Evolutionary conservation across 2,113 vertebrate species (phyloP), one percentile per base, ranked within the genome.

Genomic region (Halichoerus grypus): DNA sequence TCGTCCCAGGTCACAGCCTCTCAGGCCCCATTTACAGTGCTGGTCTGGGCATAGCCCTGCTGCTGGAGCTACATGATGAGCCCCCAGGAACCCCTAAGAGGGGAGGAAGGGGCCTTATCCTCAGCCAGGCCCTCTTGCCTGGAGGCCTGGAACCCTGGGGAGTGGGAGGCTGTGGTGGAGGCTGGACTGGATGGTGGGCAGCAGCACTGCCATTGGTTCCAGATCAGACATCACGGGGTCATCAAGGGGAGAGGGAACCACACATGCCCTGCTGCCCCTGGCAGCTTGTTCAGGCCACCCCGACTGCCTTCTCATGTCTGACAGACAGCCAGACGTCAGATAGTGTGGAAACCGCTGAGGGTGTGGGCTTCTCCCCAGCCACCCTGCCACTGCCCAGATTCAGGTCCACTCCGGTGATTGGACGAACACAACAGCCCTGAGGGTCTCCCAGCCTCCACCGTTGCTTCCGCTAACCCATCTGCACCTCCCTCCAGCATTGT

Each of bases 1-100:
- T 55, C 26, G 16, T 14, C 28, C 74, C 7, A 61, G 49, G 21
- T 57, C 10, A 24, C 61, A n/a, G 86, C 13, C 28, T 24, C 39
- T 69, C 59, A 63, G 71, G 28, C 14, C 24, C 80, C 12, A 94
- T 99, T 24, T 98, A 99, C 98, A 99, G 97, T 98, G 99, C 95
- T 99, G 98, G 89, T 97, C 98, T 72, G 98, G 98, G 95, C 61
- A 65, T 28, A 65, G 63, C 63, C 31, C 31, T 33, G 63, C 63
- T 98, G 81, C 33, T 80, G 51, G 33, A 46, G 46, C 22, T 57
- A 24, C 8, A 53, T 7, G 21, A 91, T 7, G 21, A 91, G 33
- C 36, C 2, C 7, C 12, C 57, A 74, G 14, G 31, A 46, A 19
- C 12, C 69, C 19, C 14, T 5, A 76, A 11, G 31, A 81, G 7